These are phyloP conservation scores for Xiphophorus hellerii DNA, from an alignment of 2,113 vertebrate species.

Conservation along the genomic window DNA sequence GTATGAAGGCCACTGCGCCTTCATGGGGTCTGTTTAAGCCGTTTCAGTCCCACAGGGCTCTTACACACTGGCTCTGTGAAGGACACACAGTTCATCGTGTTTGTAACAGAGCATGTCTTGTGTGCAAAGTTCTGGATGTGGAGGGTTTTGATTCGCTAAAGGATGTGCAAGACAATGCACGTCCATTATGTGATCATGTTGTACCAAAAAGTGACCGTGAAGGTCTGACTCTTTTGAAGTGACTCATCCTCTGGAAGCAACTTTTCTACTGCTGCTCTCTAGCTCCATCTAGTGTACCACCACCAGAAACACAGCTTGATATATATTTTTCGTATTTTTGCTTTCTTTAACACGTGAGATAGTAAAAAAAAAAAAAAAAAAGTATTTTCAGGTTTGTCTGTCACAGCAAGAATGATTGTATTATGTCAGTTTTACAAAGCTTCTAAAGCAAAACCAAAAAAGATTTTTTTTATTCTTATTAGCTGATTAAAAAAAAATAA, in stretches of 20 bases:
- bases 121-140: background rate
- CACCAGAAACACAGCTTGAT: background rate
- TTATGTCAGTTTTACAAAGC: too few relatives aligned
- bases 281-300: constrained; percentile 51
- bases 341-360: too few relatives aligned
- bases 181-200: constrained; percentile 8
- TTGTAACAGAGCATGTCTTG: background rate
- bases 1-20: constrained; percentile 29
- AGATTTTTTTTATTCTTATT: too few relatives aligned
- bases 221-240: constrained; percentile 17
- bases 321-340: background rate
- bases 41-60: background rate
- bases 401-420: too few relatives aligned
- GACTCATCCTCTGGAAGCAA: constrained; percentile 27
- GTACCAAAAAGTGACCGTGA: constrained; percentile 35
- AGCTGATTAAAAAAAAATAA: too few relatives aligned
- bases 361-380: too few relatives aligned
- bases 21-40: background rate
- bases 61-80: constrained; percentile 15
- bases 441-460: too few relatives aligned
- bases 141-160: background rate
- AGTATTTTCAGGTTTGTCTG: too few relatives aligned
- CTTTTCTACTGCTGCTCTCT: constrained; percentile 7
- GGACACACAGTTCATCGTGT: constrained; percentile 11
- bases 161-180: background rate